These are phyloP conservation scores for Porites divaricata DNA, from an alignment of 92 coral and sea anemone species.

Conservation along the genomic window DNA sequence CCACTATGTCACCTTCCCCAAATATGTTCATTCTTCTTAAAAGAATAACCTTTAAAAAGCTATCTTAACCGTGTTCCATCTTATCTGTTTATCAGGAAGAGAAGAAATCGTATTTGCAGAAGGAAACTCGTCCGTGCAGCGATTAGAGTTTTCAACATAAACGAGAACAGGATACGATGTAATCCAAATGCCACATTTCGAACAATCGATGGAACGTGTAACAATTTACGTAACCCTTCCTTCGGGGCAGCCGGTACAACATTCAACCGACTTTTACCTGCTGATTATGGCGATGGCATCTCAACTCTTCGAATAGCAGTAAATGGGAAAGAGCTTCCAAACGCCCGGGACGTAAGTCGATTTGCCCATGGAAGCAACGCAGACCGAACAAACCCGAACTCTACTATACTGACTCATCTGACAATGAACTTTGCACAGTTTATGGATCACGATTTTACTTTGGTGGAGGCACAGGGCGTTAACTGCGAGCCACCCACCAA, in stretches of 20 bases:
- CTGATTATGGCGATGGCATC: no score
- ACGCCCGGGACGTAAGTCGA: slow-evolving; percentile 17
- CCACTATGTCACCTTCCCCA: no score
- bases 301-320: not conserved
- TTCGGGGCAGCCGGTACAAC: not conserved
- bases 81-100: not conserved
- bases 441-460: not conserved
- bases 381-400: slow-evolving; percentile 17
- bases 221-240: not conserved
- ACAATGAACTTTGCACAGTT: slow-evolving; percentile 80
- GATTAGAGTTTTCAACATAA: not conserved
- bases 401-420: slow-evolving; percentile 48
- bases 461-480: no score
- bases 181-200: not conserved
- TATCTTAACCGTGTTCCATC: not conserved
- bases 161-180: not conserved
- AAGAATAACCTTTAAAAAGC: no score
- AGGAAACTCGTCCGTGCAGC: not conserved
- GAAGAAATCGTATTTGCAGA: not conserved
- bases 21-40: no score
- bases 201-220: no score
- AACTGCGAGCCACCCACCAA: not conserved
- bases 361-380: not conserved
- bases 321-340: slow-evolving; percentile 52
- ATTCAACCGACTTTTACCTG: slow-evolving; percentile 17